Evolutionary conservation across 2,888 invertebrate species (phyloP).

Genomic region (Tetheella fluctuosa): DNA sequence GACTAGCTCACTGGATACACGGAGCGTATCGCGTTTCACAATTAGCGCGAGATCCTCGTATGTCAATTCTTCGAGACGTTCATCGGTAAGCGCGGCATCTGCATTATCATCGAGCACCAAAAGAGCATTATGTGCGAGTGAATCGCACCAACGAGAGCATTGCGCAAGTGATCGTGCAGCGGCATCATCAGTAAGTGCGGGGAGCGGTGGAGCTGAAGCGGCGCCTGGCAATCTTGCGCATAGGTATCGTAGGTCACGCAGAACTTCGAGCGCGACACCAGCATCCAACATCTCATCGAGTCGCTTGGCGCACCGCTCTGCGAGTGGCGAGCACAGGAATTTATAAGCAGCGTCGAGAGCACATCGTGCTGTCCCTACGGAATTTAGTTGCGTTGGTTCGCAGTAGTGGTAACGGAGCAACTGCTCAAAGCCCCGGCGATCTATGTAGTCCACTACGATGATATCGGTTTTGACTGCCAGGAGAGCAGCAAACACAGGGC

Average conservation of each 20-base stretch:
- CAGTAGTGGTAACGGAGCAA: conserved; percentile 87
- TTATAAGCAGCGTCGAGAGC: conserved; percentile 90
- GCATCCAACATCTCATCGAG: conserved; percentile 86
- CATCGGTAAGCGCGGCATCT: conserved; percentile 68
- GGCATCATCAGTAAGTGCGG: conserved; percentile 66
- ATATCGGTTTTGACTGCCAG: conserved; percentile 70
- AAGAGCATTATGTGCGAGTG: conserved; percentile 87
- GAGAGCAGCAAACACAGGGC: conserved; percentile 86
- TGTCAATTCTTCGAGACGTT: conserved; percentile 83
- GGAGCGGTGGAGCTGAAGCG: conserved; percentile 79
- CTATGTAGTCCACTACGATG: conserved; percentile 84
- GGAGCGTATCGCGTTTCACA: conserved; percentile 87
- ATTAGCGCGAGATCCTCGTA: conserved; percentile 87
- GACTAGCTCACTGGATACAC: conserved; percentile 85
- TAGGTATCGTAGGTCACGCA: conserved; percentile 82
- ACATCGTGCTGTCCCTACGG: conserved; percentile 86
- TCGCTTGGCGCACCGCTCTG: conserved; percentile 87
- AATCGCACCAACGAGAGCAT: conserved; percentile 83
- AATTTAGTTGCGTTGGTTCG: conserved; percentile 85
- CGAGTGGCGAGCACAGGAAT: conserved; percentile 88
- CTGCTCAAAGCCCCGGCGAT: conserved; percentile 87
- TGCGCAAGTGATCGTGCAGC: conserved; percentile 71
- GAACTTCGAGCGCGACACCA: conserved; percentile 86
- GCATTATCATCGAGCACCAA: conserved; percentile 77
- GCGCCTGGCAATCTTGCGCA: conserved; percentile 74